Evolutionary conservation across 30 jellyfish, hydroid and myxozoan species (phyloP), one percentile per base, ranked within the genome.

Genomic region (Aurelia aurita): DNA sequence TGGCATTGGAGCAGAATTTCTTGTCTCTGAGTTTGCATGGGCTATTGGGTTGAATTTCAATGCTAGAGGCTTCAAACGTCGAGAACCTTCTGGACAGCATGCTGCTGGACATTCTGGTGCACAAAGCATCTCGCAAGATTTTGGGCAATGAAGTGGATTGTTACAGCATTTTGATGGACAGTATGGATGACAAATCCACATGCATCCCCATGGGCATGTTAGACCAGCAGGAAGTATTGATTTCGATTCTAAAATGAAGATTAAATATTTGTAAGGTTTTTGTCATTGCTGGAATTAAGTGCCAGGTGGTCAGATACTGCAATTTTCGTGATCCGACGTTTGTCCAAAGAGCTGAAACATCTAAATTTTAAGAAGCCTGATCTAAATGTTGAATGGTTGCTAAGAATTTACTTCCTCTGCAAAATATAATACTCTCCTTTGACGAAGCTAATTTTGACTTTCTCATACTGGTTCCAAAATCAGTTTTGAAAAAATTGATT

Each of bases 151-250:
- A 39, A 75, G 84, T 25, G 99, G 99, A 84, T 95, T 95, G 88
- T 95, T 81, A 85, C 99, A 95, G 88, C 99, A 95, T 55, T 85
- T 91, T 72, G 89, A 21, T 43, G 99, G 99, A 45, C 99, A 95
- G 80, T 95, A 95, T 32, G 97, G 85, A 72, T 90, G 96, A 59
- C 99, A 95, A 5, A 84, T 87, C 98, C 98, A 95, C 76, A 86
- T 82, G 77, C 99, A 95, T 7, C 89, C 98, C 99, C 99, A 95
- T 54, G 99, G 99, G 79, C 99, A 95, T 51, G 87, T 88, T 69
- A 95, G 86, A 4, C 93, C 98, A 23, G 75, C 82, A 20, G 96
- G 96, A 45, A 83, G 64, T 27, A 51, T 63, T 43, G 96, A 69
- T 44, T 76, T 76, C 9, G 96, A 75, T 67, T 66, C 84, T 74